Conservation (phyloP, 35 echinoderm and acorn worm species). For the Chiridota heheva region DNA sequence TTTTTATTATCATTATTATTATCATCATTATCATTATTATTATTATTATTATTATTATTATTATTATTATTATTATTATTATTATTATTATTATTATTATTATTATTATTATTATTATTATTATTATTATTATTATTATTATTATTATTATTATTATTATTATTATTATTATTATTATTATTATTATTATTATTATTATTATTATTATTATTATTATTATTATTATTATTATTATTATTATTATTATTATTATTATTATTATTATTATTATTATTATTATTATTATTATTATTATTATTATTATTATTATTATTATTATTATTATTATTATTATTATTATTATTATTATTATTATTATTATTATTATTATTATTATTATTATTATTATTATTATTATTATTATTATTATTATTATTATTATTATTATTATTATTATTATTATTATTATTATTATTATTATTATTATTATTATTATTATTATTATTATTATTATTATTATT, state of each 20-base stretch:
- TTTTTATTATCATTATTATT: no score
- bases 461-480: no score
- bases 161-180: slow-evolving; percentile 5
- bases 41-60: slow-evolving; percentile 1
- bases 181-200: not conserved
- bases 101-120: slow-evolving; percentile 4
- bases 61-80: slow-evolving; percentile 9
- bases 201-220: slow-evolving; percentile 4
- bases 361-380: not conserved
- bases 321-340: slow-evolving; percentile 5
- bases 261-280: not conserved
- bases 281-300: not conserved
- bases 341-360: not conserved
- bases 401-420: slow-evolving; percentile 9
- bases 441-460: not conserved
- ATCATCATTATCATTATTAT: not conserved
- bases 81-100: slow-evolving; percentile 5
- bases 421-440: slow-evolving; percentile 9
- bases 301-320: not conserved
- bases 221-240: slow-evolving; percentile 5
- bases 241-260: not conserved
- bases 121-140: slow-evolving; percentile 9
- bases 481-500: no score
- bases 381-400: slow-evolving; percentile 9
- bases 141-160: not conserved